Evolutionary conservation across 1,140 invertebrate genomes (phyloP), one percentile per base, ranked within the genome.

Genomic region (Oncopeltus fasciatus): DNA sequence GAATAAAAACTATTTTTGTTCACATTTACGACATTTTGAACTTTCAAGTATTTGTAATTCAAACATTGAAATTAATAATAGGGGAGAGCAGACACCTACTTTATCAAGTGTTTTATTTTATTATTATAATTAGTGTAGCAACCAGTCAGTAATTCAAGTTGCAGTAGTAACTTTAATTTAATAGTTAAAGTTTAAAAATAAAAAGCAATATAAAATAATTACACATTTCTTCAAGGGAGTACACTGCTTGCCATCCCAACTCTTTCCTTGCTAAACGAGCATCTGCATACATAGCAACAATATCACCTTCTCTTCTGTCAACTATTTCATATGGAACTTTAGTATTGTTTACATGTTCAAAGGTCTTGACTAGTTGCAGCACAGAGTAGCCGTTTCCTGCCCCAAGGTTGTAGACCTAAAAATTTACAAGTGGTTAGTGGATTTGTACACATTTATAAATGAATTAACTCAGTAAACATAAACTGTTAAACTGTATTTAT

Each of bases 361-460:
- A 92, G 12, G 84, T 84, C 65, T 82, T 80, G 16, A 92, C 81
- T 38, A 91, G 71, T 71, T 90, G 75, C 49, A 92, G 76, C 0
- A 95, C 92, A 1, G 90, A 90, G 62, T 87, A 84, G 1, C 92
- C 91, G 68, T 78, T 77, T 20, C 93, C 92, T 60, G 91, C 94
- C 21, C 92, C 93, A 53, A 96, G 74, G 75, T 95, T 95, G 71
- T 90, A 94, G 9, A 86, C 79, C 81, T 89, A 67, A 61, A 67
- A 66, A 60, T 38, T 38, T 14, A 38, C 5, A 38, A 38, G 31
- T 38, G 31, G 5, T 38, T 38, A 14, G 5, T 38, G n/a, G n/a
- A n/a, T n/a, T n/a, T n/a, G n/a, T n/a, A n/a, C n/a, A 8, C 14
- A 38, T 8, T 38, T 8, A 8, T 38, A 38, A 8, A 38, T 38